Conservation (phyloP, 2,113 vertebrate species). For the Gallinago paraguaiae region DNA sequence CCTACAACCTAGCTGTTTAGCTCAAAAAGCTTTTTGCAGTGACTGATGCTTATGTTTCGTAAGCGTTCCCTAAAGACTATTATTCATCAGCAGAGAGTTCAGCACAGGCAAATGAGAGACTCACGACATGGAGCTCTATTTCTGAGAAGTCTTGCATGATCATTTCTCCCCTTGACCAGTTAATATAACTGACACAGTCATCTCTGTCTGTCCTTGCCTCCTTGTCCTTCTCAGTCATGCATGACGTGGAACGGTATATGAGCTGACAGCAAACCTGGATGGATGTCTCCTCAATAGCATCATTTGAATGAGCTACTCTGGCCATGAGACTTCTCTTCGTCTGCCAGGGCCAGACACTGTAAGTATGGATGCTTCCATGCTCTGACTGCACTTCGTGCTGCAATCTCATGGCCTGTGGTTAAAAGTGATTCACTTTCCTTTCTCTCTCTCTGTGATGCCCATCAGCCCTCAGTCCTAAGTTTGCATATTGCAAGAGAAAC, state of each 20-base stretch:
- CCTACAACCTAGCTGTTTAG: neutral
- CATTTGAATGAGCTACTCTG: neutral
- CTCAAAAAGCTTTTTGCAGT: neutral
- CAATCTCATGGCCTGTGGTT: neutral
- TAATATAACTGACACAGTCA: neutral
- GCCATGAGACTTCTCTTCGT: neutral
- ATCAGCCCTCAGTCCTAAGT: neutral
- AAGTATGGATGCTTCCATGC: neutral
- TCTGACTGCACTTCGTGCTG: neutral
- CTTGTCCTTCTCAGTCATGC: neutral
- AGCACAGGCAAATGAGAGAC: neutral
- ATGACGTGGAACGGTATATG: fast-evolving
- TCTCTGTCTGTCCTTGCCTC: neutral
- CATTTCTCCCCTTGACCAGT: neutral
- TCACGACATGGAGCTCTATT: neutral
- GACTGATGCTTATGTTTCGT: neutral
- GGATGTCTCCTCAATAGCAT: neutral
- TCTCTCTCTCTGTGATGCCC: neutral
- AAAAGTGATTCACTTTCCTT: neutral
- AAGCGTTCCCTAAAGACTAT: neutral
- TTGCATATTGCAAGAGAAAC: neutral
- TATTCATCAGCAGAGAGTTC: neutral
- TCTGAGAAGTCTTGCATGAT: neutral
- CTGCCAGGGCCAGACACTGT: neutral
- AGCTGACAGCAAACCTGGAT: neutral